These are phyloP conservation scores for Microctenopoma steveboyesi DNA, from an alignment of 2,797 vertebrate genomes.

Conservation along the genomic window DNA sequence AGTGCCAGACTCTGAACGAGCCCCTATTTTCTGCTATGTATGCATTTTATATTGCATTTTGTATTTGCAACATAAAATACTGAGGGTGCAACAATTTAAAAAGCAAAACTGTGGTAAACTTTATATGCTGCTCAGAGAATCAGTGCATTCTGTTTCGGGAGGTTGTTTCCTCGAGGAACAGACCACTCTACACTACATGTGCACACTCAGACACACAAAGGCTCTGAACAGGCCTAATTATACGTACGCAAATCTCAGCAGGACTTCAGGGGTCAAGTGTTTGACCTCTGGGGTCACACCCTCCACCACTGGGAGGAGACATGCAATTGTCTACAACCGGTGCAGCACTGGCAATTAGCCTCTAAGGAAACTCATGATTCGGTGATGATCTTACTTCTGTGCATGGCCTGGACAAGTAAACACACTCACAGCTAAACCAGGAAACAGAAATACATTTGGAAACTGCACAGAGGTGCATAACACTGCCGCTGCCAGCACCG, in stretches of 20 bases:
- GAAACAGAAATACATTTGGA: neutral
- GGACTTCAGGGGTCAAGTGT: conserved; percentile 64
- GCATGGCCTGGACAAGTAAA: neutral
- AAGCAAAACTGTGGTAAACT: too few species aligned
- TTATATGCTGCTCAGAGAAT: neutral
- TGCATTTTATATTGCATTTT: too few species aligned
- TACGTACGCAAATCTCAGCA: conserved; percentile 35
- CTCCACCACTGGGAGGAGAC: conserved; percentile 20
- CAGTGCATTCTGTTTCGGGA: neutral
- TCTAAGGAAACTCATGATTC: neutral
- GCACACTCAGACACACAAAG: conserved; percentile 36
- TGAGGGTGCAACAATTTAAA: too few species aligned
- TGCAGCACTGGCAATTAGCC: conserved; percentile 31
- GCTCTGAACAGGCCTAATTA: conserved; percentile 57
- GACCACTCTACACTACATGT: neutral
- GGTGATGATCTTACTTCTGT: neutral
- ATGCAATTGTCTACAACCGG: conserved; percentile 1
- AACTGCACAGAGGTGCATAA: neutral
- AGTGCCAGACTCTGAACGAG: too few species aligned
- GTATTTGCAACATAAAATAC: too few species aligned
- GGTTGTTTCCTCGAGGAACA: neutral
- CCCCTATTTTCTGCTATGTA: too few species aligned
- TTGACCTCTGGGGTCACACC: conserved; percentile 57
- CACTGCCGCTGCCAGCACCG: neutral
- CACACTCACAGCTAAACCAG: neutral